A percentile compares a stretch with the other conserved stretches of the same genome.
These are phyloP conservation scores for Muntiacus reevesi DNA, from an alignment of 2,113 vertebrate genomes.

Conservation along the genomic window DNA sequence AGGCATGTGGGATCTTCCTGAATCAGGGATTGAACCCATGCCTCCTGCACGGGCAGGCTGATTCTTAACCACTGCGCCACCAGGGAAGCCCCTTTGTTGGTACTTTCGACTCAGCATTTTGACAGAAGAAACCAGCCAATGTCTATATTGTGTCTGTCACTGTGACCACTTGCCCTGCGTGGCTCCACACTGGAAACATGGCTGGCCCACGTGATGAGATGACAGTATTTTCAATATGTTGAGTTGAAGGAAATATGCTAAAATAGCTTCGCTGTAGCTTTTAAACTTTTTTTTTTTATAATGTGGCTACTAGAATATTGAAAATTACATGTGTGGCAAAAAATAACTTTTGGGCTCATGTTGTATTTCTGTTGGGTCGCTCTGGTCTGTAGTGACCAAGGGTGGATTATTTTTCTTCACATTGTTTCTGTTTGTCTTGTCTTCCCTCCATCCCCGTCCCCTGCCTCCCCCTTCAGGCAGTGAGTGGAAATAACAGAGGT, in stretches of 20 bases:
- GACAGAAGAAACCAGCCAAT: neutral
- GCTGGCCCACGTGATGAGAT: neutral
- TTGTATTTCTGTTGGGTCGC: neutral
- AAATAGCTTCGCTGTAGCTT: neutral
- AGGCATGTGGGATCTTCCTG: neutral
- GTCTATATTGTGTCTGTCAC: neutral
- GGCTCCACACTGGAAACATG: neutral
- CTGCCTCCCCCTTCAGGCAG: neutral
- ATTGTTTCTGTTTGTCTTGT: neutral
- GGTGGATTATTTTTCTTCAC: neutral
- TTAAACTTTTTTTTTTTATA: neutral
- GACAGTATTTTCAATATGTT: neutral
- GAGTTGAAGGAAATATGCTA: neutral
- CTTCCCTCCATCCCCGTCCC: neutral
- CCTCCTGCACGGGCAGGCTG: neutral
- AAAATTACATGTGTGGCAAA: neutral
- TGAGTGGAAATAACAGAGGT: neutral
- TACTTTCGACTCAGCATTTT: neutral
- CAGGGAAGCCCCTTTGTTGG: neutral
- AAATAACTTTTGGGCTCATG: neutral
- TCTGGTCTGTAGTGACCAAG: neutral
- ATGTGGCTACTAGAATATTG: neutral
- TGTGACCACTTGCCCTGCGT: neutral
- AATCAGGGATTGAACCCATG: neutral
- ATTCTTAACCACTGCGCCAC: neutral